Conservation (phyloP, 2,113 vertebrate genomes). For the Scortum barcoo region DNA sequence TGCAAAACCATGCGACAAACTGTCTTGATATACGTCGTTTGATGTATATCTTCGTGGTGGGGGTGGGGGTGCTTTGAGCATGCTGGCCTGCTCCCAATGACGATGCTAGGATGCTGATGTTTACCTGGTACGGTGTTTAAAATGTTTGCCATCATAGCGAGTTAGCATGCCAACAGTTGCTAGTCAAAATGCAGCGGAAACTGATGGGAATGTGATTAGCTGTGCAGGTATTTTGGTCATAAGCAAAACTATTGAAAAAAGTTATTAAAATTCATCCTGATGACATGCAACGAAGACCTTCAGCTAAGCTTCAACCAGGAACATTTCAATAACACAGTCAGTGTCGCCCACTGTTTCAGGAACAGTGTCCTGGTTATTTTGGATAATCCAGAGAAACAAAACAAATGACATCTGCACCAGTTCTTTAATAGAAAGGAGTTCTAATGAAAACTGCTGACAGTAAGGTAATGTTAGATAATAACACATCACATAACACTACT, state of each 20-base stretch:
- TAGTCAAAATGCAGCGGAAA: neutral
- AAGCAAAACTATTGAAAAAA: neutral
- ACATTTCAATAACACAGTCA: no score
- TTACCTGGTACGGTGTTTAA: neutral
- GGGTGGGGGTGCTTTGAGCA: neutral
- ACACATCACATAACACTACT: neutral
- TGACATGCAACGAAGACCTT: no score
- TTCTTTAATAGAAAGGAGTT: no score
- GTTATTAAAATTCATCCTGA: no score
- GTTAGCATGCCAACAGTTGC: neutral
- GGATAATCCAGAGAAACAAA: no score
- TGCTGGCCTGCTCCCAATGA: neutral
- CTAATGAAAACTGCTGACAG: no score
- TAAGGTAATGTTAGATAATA: no score
- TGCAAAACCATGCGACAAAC: neutral
- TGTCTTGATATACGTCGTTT: neutral
- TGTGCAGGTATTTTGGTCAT: neutral
- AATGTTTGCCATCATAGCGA: neutral
- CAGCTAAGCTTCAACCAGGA: no score
- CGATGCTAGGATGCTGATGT: neutral
- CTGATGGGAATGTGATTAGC: neutral
- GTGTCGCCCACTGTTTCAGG: no score
- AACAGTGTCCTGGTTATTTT: no score
- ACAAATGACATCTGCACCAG: no score
- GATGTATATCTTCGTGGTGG: neutral